Conservation (phyloP, 30 jellyfish, hydroid and myxozoan species). For the Hydractinia echinata region DNA sequence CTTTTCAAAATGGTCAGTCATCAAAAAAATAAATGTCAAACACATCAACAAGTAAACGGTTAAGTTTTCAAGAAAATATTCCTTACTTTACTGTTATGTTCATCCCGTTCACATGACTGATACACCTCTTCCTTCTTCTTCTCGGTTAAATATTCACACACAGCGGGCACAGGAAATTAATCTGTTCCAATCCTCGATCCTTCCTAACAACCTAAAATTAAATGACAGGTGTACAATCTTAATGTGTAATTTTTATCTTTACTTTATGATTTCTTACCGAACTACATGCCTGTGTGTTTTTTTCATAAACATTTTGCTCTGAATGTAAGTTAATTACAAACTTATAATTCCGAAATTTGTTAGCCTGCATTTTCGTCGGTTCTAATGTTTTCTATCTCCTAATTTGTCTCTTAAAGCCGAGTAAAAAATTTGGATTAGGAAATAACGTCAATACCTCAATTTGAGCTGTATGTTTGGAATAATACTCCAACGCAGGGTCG, state of each 20-base stretch:
- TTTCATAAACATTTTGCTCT: too few species aligned
- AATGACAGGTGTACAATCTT: too few species aligned
- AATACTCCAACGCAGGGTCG: constrained; percentile 78
- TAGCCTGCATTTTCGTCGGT: too few species aligned
- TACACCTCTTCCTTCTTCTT: constrained; percentile 68
- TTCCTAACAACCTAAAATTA: constrained; percentile 74
- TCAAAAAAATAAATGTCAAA: too few species aligned
- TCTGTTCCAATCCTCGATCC: constrained; percentile 91
- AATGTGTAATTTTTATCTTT: too few species aligned
- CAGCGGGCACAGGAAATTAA: constrained; percentile 87
- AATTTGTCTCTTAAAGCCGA: background rate
- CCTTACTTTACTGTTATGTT: constrained; percentile 91
- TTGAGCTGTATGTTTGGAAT: constrained; percentile 86
- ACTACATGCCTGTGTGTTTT: too few species aligned
- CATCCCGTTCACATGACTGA: constrained; percentile 87
- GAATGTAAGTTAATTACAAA: too few species aligned
- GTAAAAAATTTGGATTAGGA: background rate
- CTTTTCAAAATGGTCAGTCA: too few species aligned
- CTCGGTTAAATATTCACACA: constrained; percentile 83
- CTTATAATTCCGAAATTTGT: too few species aligned
- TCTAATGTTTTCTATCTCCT: too few species aligned
- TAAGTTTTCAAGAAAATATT: background rate
- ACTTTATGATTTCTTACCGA: too few species aligned
- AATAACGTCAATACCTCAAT: constrained; percentile 58
- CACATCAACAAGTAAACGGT: too few species aligned